phyloP scores from a whole-genome alignment of 64 coral and sea anemone genomes.

The Exaiptasia diaphana region DNA sequence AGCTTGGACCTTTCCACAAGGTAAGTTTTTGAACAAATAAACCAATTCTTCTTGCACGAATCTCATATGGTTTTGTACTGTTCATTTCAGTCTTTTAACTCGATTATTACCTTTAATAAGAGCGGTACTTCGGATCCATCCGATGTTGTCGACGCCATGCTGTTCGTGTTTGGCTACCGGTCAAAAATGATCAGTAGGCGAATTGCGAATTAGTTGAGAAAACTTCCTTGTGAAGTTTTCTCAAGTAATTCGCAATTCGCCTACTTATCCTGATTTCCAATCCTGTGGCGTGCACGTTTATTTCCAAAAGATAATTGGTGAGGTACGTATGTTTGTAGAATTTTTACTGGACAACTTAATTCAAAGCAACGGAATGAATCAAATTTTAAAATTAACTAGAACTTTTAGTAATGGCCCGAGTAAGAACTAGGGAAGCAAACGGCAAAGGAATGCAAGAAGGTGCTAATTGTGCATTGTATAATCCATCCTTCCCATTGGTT shows the following conservation, averaged over 20 bases:
- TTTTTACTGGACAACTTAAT: no score
- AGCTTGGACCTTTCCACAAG: conserved; percentile 98
- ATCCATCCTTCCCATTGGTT: no score
- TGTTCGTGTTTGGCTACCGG: conserved; percentile 97
- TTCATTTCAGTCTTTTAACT: conserved; percentile 84
- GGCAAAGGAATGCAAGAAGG: no score
- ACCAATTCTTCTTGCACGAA: neutral
- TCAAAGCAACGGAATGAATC: no score
- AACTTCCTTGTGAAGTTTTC: conserved; percentile 95
- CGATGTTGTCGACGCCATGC: conserved; percentile 97
- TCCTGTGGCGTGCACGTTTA: conserved; percentile 84
- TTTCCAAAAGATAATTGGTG: conserved; percentile 94
- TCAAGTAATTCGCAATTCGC: conserved; percentile 95
- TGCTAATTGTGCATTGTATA: no score
- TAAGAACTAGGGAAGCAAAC: no score
- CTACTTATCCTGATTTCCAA: conserved; percentile 72
- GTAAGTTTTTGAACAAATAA: conserved; percentile 39
- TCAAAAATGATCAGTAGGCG: conserved; percentile 97
- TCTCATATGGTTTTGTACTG: neutral
- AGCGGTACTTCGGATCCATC: conserved; percentile 97
- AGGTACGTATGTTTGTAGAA: conserved; percentile 89
- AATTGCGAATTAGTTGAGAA: no score
- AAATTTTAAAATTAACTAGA: no score
- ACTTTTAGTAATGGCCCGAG: no score
- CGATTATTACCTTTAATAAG: conserved; percentile 92